phyloP scores from a whole-genome alignment of 2,113 vertebrate species.

The Beaufortia kweichowensis region DNA sequence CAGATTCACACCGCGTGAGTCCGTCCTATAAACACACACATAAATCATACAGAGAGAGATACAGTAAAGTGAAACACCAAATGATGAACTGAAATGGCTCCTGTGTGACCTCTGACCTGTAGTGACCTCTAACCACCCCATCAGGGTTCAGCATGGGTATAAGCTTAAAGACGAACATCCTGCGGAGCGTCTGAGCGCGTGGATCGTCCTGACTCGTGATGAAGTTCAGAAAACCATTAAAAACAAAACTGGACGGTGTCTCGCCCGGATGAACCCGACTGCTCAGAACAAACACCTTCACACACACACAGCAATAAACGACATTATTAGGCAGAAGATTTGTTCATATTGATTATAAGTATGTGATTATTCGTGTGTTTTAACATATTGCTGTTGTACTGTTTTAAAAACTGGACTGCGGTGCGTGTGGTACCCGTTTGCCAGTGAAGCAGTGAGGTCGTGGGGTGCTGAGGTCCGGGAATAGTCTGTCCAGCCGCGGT shows the following conservation, averaged over 20 bases:
- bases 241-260: conserved; percentile 95
- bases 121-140: conserved; percentile 91
- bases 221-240: conserved; percentile 95
- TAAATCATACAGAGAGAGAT: neutral
- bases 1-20: conserved; percentile 92
- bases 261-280: conserved; percentile 95
- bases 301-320: neutral
- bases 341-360: too few relatives aligned
- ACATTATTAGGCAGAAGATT: too few relatives aligned
- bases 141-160: conserved; percentile 98
- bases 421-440: conserved; percentile 81
- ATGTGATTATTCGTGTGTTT: too few relatives aligned
- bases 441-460: conserved; percentile 82
- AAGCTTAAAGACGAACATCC: conserved; percentile 95
- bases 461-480: conserved; percentile 82
- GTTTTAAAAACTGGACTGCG: too few relatives aligned
- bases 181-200: conserved; percentile 84
- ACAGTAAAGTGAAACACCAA: neutral
- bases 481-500: conserved; percentile 87
- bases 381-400: too few relatives aligned
- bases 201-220: conserved; percentile 91
- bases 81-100: neutral
- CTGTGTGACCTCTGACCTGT: conserved; percentile 77
- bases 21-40: conserved; percentile 76
- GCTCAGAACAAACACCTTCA: conserved; percentile 94